A percentile compares a stretch with the other conserved stretches of the same genome.
phyloP scores from a whole-genome alignment of 2,888 invertebrate species.

The Spatulosminthurus flaviceps region DNA sequence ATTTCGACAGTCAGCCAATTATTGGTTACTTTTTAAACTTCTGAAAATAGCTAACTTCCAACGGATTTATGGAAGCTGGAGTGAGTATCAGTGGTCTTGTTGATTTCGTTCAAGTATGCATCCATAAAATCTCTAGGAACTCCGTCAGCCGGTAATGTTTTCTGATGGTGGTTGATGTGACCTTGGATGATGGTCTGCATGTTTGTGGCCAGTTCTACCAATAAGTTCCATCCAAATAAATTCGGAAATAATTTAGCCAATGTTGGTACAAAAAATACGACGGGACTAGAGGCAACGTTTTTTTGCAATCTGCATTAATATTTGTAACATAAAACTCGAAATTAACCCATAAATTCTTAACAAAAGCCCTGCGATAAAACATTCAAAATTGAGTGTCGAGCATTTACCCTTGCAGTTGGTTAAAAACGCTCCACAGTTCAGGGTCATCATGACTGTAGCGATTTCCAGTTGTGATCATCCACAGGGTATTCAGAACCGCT shows the following conservation, averaged over 20 bases:
- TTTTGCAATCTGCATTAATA: neutral
- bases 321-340: too few relatives aligned
- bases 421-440: neutral
- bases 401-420: neutral
- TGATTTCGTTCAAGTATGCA: slow-evolving; percentile 22
- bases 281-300: neutral
- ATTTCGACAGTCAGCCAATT: too few relatives aligned
- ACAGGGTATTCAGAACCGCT: slow-evolving; percentile 24
- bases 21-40: too few relatives aligned
- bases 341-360: too few relatives aligned
- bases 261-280: neutral
- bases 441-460: slow-evolving; percentile 15
- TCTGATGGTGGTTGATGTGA: neutral
- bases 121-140: slow-evolving; percentile 30
- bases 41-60: too few relatives aligned
- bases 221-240: neutral
- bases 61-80: slow-evolving; percentile 21
- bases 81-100: neutral
- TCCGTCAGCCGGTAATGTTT: neutral
- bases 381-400: too few relatives aligned
- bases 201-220: neutral
- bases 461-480: slow-evolving; percentile 36
- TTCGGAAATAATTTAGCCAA: slow-evolving; percentile 15
- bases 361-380: too few relatives aligned
- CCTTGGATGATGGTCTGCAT: neutral